Percentiles rank a stretch among this genome's conserved stretches.
Conservation (phyloP, 2,797 vertebrate species). For the Nasua narica region DNA sequence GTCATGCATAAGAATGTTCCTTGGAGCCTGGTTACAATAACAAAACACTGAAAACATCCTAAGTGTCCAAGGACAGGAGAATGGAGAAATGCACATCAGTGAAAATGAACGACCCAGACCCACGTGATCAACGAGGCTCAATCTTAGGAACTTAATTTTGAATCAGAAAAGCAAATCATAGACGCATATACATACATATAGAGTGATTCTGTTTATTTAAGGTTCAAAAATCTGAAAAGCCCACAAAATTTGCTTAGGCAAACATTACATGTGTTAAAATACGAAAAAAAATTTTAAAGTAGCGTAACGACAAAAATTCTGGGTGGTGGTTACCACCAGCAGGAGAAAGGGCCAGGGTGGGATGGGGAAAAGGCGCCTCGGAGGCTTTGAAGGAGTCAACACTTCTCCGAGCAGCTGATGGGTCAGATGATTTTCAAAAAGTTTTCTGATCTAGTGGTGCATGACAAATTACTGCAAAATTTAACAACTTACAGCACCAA, state of each 20-base stretch:
- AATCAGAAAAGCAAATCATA: neutral
- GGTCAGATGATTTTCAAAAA: neutral
- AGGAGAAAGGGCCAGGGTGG: neutral
- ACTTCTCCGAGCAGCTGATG: neutral
- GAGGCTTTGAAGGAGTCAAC: neutral
- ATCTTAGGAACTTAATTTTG: neutral
- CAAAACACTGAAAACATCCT: constrained; percentile 49
- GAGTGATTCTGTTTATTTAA: neutral
- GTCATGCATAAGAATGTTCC: constrained; percentile 19
- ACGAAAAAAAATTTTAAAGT: neutral
- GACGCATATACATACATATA: neutral
- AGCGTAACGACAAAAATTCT: neutral
- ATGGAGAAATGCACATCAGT: constrained; percentile 26
- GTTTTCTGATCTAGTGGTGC: neutral
- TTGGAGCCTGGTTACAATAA: constrained; percentile 43
- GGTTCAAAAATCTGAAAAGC: neutral
- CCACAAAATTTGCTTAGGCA: neutral
- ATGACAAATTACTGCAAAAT: neutral
- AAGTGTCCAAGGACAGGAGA: constrained; percentile 17
- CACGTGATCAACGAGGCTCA: neutral
- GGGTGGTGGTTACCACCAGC: neutral
- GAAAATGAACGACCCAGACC: constrained; percentile 29
- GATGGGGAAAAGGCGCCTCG: neutral
- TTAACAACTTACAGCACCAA: neutral
- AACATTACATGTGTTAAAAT: neutral